Evolutionary conservation across 2,888 invertebrate genomes (phyloP).

Genomic region (Euphydryas editha): DNA sequence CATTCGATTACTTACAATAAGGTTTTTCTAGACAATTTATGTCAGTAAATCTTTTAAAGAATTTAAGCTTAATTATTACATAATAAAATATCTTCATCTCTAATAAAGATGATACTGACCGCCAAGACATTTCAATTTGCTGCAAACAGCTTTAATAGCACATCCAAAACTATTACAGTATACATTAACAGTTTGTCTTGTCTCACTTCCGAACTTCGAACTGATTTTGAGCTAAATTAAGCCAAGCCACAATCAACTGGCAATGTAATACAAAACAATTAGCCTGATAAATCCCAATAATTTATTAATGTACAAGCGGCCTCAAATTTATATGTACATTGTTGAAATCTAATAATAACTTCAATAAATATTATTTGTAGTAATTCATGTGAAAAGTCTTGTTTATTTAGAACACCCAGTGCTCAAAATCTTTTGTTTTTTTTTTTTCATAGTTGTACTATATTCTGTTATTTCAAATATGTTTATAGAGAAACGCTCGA

Average conservation of each 20-base stretch:
- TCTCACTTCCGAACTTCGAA: not conserved
- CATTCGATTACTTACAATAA: too few relatives aligned
- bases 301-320: not conserved
- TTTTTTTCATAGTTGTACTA: too few relatives aligned
- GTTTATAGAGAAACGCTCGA: too few relatives aligned
- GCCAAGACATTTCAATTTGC: not conserved
- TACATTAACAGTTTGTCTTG: conserved; percentile 1
- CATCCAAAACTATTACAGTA: not conserved
- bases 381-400: too few relatives aligned
- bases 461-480: too few relatives aligned
- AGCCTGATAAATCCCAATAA: not conserved
- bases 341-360: not conserved
- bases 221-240: not conserved
- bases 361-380: too few relatives aligned
- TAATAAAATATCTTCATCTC: too few relatives aligned
- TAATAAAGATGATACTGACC: not conserved
- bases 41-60: too few relatives aligned
- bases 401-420: too few relatives aligned
- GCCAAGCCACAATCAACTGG: not conserved
- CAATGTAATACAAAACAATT: not conserved
- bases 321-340: not conserved
- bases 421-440: too few relatives aligned
- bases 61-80: too few relatives aligned
- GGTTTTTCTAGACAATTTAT: too few relatives aligned
- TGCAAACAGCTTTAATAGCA: not conserved